Base-by-base conservation (phyloP, 1,140 invertebrate species). In the Chrysomallon squamiferum region DNA sequence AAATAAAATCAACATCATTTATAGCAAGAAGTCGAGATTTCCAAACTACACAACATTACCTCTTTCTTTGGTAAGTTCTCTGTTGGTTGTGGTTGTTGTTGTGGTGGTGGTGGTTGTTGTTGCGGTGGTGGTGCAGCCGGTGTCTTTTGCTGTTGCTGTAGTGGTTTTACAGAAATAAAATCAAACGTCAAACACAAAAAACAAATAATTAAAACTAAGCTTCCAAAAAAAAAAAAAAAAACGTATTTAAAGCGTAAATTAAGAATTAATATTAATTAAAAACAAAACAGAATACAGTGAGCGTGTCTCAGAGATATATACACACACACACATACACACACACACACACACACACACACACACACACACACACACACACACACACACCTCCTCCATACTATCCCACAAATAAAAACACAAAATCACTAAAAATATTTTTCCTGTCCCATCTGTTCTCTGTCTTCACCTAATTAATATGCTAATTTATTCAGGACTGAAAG, bases 251-350 rank as follows among this genome's bases (percentile, higher is more conserved):
- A n/a, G n/a, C n/a, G n/a, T n/a, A n/a, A n/a, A n/a, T n/a, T n/a
- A n/a, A n/a, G n/a, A n/a, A n/a, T n/a, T n/a, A n/a, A n/a, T n/a
- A n/a, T n/a, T n/a, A n/a, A n/a, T n/a, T n/a, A n/a, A n/a, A n/a
- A n/a, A n/a, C n/a, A 11, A 15, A 9, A 18, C 27, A 38, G 18
- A 18, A 35, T 25, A 59, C 20, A 35, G n/a, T 2, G 6, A 11
- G 11, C 15, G 9, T 13, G 4, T 7, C 22, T 58, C 0, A 41
- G 9, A 52, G n/a, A 32, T 0, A 50, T 27, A 11, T 25, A 27
- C 49, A 54, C n/a, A 54, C 47, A 41, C 61, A 63, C 20, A 62
- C 29, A 50, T 32, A 45, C 13, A 45, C 20, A 60, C 45, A 62
- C 43, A 62, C 45, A 49, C 25, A 47, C 27, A 30, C 1, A n/a